Evolutionary conservation across 2,113 vertebrate species (phyloP), one percentile per base, ranked within the genome.

Genomic region (Protomyctophum bolini): DNA sequence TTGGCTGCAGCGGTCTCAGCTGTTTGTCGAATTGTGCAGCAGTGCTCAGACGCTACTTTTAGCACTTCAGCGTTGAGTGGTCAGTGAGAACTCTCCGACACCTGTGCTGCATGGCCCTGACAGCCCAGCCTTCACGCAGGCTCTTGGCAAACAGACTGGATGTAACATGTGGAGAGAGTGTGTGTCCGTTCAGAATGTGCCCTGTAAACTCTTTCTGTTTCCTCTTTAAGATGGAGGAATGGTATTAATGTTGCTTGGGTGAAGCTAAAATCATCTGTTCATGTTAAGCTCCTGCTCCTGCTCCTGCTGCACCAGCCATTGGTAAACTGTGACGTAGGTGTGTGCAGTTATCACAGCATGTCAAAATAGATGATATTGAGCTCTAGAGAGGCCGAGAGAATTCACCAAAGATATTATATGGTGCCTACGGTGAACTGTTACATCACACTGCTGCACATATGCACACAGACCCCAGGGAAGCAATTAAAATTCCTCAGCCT

Each of bases 1-100:
- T 81, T 85, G 79, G 77, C 74, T 82, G 73, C 73, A 12, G 70
- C 78, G 61, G 66, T 83, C 79, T 90, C 84, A 91, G 88, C 91
- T 91, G 86, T 88, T 85, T 83, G 76, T 85, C 76, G 62, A 75
- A 86, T 74, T 79, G 79, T 66, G 10, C 70, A 28, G 74, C 77
- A 68, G 59, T 77, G 73, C 79, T 86, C 87, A 80, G 75, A 66
- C 55, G 46, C 89, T 82, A 85, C 84, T 89, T 88, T 88, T 87
- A 90, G 88, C 82, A 52, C 50, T 47, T 48, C 58, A 65, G 75
- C 66, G 78, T 74, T 92, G 83, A 86, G 77, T 79, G 66, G 85
- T 83, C 72, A 88, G 72, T 58, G 77, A 84, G 80, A 87, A 74
- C 84, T 85, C 79, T 75, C 33, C 33, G 78, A 87, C 89, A 92